Conservation (phyloP, 1,140 invertebrate genomes). For the Solenopsis invicta region DNA sequence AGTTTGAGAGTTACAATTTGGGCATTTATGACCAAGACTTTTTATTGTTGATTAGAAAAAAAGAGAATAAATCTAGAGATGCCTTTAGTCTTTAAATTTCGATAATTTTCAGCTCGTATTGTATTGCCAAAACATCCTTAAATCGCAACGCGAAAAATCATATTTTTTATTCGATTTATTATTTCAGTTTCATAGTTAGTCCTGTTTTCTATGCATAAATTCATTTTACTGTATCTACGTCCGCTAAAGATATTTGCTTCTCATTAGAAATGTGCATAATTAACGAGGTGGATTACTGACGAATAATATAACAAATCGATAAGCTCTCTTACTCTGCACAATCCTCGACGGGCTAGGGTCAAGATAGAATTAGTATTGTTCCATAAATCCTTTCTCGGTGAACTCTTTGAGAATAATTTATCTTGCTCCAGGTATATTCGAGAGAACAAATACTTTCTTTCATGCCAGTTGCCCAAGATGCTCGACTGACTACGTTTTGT, state of each 20-base stretch:
- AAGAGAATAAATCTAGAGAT: no score
- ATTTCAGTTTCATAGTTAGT: background rate
- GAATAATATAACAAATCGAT: conserved; percentile 47
- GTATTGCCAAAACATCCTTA: background rate
- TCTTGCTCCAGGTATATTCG: background rate
- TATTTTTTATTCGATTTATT: background rate
- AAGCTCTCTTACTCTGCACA: background rate
- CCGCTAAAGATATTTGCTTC: conserved; percentile 32
- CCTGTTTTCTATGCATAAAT: conserved; percentile 16
- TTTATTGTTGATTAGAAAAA: no score
- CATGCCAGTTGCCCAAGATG: conserved; percentile 7
- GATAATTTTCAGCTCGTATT: no score
- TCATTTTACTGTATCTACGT: conserved; percentile 8
- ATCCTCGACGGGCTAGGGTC: conserved; percentile 10
- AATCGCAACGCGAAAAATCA: conserved; percentile 13
- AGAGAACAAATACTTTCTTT: conserved; percentile 17
- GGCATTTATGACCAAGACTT: no score
- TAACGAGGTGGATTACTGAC: conserved; percentile 36
- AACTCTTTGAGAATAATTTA: conserved; percentile 60
- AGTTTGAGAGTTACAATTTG: no score
- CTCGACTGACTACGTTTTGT: conserved; percentile 26
- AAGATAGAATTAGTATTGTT: conserved; percentile 57
- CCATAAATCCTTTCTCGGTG: background rate
- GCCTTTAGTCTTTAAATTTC: no score
- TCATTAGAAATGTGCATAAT: conserved; percentile 58